These are phyloP conservation scores for Tupiocoris notatus DNA, from an alignment of 2,888 invertebrate species.

Conservation along the genomic window DNA sequence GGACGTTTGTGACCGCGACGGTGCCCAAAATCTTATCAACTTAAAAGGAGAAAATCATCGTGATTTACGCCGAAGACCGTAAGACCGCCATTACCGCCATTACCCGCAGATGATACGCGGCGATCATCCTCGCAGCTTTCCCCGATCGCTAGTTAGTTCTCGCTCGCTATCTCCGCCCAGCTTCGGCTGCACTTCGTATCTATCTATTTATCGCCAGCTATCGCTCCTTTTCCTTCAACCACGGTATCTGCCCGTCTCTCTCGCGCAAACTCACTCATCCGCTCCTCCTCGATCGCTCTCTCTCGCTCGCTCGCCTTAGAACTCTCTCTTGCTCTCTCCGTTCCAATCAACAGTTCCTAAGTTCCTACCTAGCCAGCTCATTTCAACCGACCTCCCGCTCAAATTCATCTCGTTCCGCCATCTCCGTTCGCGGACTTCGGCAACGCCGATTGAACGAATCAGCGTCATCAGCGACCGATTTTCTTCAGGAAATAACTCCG, in stretches of 20 bases:
- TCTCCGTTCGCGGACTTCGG: background rate
- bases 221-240: too few species aligned
- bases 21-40: background rate
- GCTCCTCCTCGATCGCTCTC: too few species aligned
- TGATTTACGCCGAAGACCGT: background rate
- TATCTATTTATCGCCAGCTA: too few species aligned
- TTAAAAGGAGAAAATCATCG: background rate
- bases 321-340: background rate
- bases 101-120: background rate
- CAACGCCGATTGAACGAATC: constrained; percentile 25
- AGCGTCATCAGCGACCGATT: constrained; percentile 33
- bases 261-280: too few species aligned
- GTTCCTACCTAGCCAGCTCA: background rate
- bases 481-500: constrained; percentile 36
- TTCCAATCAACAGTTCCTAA: background rate
- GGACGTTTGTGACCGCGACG: background rate
- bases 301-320: too few species aligned
- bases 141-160: too few species aligned
- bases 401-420: background rate
- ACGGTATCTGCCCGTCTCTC: too few species aligned
- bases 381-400: background rate
- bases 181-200: too few species aligned
- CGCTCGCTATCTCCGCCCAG: too few species aligned
- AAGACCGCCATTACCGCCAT: background rate
- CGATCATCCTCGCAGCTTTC: background rate